Percentiles rank a stretch among this genome's conserved stretches.
Conservation (phyloP, 23 tunicate genomes). For the Halocynthia roretzi region DNA sequence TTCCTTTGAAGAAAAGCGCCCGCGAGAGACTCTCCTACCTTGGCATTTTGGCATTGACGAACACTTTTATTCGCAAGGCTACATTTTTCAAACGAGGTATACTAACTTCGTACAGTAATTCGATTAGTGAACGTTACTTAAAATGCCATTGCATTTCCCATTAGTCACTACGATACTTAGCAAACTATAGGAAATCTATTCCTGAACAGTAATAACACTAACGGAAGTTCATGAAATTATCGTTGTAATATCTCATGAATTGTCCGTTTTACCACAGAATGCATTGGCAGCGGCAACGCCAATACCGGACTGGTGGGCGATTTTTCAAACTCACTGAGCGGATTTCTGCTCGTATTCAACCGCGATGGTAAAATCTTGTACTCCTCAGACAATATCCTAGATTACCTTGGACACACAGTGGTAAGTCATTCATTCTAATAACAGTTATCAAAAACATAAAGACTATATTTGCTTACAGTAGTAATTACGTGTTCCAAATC, state of each 20-base stretch:
- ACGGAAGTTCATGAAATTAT: too few species aligned
- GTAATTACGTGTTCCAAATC: not conserved
- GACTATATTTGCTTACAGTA: not conserved
- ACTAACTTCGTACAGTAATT: not conserved
- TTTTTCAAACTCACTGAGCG: slow-evolving; percentile 70
- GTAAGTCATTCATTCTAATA: slow-evolving; percentile 38
- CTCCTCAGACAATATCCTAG: slow-evolving; percentile 89
- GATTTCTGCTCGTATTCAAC: slow-evolving; percentile 89
- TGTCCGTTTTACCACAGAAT: slow-evolving; percentile 33
- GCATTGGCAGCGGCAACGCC: slow-evolving; percentile 65
- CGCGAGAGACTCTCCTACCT: slow-evolving; percentile 86
- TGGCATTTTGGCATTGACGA: slow-evolving; percentile 89
- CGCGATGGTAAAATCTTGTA: slow-evolving; percentile 83
- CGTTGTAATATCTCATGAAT: not conserved
- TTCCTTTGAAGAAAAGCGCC: slow-evolving; percentile 90
- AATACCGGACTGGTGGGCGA: slow-evolving; percentile 70
- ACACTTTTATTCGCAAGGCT: slow-evolving; percentile 96
- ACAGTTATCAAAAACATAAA: not conserved
- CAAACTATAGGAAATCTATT: too few species aligned
- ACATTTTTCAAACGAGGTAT: slow-evolving; percentile 94
- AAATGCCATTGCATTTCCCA: too few species aligned
- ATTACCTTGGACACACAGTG: slow-evolving; percentile 97
- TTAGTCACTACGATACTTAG: too few species aligned
- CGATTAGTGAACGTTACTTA: too few species aligned
- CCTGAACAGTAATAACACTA: too few species aligned